Percentiles rank a stretch among this genome's conserved stretches.
Conservation (phyloP, 2,113 vertebrate species). For the Psammodynastes pulverulentus region DNA sequence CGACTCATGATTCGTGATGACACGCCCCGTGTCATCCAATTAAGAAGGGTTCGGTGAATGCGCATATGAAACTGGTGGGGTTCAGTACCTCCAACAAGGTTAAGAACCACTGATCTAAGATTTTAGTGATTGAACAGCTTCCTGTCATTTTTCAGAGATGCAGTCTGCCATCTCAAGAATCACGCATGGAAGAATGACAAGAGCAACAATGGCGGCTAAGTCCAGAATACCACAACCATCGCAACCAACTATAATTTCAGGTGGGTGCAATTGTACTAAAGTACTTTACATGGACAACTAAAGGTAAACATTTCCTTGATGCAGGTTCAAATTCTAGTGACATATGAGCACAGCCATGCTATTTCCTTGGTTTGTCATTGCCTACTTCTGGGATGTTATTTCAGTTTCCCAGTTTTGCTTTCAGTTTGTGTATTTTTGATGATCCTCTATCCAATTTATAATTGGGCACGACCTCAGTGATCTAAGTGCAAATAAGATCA, state of each 20-base stretch:
- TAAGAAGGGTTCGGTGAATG: no score
- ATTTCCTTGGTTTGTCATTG: background rate
- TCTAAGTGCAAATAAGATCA: background rate
- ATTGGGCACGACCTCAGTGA: background rate
- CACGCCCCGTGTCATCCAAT: no score
- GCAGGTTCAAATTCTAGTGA: background rate
- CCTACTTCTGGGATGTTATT: background rate
- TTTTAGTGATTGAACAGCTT: background rate
- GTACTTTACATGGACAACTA: background rate
- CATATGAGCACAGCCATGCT: background rate
- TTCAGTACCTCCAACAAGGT: no score
- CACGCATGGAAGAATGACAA: conserved; percentile 55
- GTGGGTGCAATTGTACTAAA: conserved; percentile 33
- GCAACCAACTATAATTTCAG: conserved; percentile 12
- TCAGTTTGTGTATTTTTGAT: background rate
- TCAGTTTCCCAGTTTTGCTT: background rate
- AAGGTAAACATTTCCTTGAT: background rate
- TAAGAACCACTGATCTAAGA: no score
- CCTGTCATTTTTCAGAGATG: conserved; percentile 37
- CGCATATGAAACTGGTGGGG: no score
- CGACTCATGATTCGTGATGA: no score
- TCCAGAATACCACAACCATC: conserved; percentile 48
- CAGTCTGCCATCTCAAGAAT: conserved; percentile 20
- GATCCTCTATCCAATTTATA: background rate
- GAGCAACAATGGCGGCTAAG: conserved; percentile 53